Evolutionary conservation across 2,797 vertebrate species (phyloP), one percentile per base, ranked within the genome.

Genomic region (Calcarius lapponicus): DNA sequence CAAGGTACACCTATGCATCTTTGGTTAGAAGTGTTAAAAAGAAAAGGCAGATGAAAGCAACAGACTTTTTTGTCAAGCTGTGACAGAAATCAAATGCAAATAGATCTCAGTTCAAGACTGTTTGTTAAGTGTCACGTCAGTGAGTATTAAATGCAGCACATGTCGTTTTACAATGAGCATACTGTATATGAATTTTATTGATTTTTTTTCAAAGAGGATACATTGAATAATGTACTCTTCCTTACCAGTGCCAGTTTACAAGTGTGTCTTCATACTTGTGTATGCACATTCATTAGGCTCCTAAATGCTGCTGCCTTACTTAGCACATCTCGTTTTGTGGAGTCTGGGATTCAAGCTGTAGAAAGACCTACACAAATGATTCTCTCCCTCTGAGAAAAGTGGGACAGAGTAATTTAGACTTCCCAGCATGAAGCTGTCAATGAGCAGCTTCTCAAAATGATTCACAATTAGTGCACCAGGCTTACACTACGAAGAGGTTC

Each of bases 61-160:
- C 85, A 95, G 89, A 91, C 86, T 90, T 97, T 96, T 97, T 97
- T 97, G 92, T 93, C 94, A 96, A 96, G 95, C 93, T 95, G 86
- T 96, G 88, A 97, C 93, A 97, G 97, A 97, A 98, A 97, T 97
- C 97, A 97, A 97, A 97, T 97, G 95, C 94, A 96, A 98, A 98
- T 97, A 95, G 84, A 96, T 90, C 92, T 97, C 95, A 96, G 93
- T 97, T 97, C 97, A 97, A 98, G 95, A 95, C 92, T 97, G 93
- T 97, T 98, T 97, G 97, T 97, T 97, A 96, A 97, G 94, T 93
- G 97, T 96, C 97, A 97, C 90, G 60, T 96, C 86, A 65, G 76
- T 86, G 96, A 98, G 97, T 96, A 95, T 96, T 98, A 97, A 98
- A 95, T 96, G 94, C 61, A 97, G 91, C 89, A 94, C 86, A 91